phyloP scores from a whole-genome alignment of 2,888 invertebrate genomes.

The Carterocephalus palaemon region DNA sequence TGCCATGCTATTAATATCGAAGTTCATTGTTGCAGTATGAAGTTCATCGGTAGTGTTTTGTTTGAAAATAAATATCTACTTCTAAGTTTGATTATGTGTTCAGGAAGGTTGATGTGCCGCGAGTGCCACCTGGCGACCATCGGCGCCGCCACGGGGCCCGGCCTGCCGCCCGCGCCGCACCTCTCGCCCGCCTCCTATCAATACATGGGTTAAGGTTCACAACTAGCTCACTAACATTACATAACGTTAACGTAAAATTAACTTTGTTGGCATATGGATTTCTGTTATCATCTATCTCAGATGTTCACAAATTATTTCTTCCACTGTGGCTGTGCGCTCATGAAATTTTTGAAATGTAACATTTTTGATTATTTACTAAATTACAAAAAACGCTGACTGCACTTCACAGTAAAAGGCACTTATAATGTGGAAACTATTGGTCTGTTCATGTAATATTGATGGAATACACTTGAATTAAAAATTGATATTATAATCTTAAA shows the following conservation, averaged over 20 bases:
- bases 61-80: no score
- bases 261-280: slow-evolving; percentile 15
- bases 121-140: slow-evolving; percentile 93
- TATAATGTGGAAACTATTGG: no score
- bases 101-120: slow-evolving; percentile 94
- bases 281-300: slow-evolving; percentile 9
- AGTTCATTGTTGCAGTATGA: no score
- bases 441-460: no score
- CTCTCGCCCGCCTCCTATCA: slow-evolving; percentile 90
- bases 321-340: slow-evolving; percentile 9
- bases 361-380: background rate
- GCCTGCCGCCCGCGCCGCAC: slow-evolving; percentile 87
- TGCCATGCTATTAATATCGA: no score
- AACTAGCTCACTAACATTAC: slow-evolving; percentile 19
- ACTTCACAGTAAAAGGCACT: no score
- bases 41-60: no score
- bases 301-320: slow-evolving; percentile 9
- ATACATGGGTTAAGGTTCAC: slow-evolving; percentile 84
- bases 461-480: no score
- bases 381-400: background rate
- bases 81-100: slow-evolving; percentile 3
- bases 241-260: slow-evolving; percentile 20
- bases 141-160: slow-evolving; percentile 81
- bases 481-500: no score
- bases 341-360: slow-evolving; percentile 10